phyloP scores from a whole-genome alignment of 2,888 invertebrate genomes.

The Lepidocyrtinus sp. region DNA sequence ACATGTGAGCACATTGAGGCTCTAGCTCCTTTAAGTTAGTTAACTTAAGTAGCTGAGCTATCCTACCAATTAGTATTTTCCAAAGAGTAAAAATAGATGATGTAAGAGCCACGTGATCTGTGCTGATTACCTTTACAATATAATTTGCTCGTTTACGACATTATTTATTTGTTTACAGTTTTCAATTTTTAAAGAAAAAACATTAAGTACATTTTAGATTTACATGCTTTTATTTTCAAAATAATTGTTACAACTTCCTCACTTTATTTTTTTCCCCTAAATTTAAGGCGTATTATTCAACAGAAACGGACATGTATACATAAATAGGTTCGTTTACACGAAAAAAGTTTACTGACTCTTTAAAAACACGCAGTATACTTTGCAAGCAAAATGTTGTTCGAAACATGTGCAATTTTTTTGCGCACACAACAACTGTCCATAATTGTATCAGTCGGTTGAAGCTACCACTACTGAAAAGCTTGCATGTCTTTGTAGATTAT shows the following conservation, averaged over 20 bases:
- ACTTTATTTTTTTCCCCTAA: neutral
- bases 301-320: neutral
- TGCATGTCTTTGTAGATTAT: constrained; percentile 5
- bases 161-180: neutral
- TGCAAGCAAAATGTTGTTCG: neutral
- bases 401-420: neutral
- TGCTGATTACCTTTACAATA: neutral
- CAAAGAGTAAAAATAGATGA: neutral
- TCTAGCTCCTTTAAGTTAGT: neutral
- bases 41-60: neutral
- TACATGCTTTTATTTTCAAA: neutral
- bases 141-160: no score
- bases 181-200: neutral
- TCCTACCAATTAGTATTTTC: neutral
- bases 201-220: neutral
- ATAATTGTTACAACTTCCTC: neutral
- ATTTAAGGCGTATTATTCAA: constrained; percentile 3
- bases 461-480: neutral
- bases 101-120: constrained; percentile 1
- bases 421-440: neutral
- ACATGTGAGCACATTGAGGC: neutral
- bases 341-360: constrained; percentile 14
- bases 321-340: constrained; percentile 19
- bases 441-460: neutral
- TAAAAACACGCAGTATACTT: neutral